Evolutionary conservation across 2,113 vertebrate genomes (phyloP), one percentile per base, ranked within the genome.

Genomic region (Zosterops hypoxanthus): DNA sequence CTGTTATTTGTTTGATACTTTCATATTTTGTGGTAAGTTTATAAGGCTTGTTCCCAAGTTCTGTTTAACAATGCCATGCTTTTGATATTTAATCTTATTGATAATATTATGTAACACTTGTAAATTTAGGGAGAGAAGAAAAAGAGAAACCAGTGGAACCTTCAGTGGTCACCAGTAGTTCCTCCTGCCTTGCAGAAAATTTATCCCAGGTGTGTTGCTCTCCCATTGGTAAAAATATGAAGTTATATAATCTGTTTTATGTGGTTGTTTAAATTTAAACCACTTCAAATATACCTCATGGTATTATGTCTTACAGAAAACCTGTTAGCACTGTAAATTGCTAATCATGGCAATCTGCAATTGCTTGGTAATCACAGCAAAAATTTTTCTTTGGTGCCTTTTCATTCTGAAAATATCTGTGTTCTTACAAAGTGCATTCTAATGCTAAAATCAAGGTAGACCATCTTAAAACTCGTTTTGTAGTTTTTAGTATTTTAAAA

Each of bases 81-180:
- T 70, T 94, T 59, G 75, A 46, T 81, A 66, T 70, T 47, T 96
- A 14, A 85, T 72, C 77, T 39, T 68, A 25, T 14, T 93, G 78
- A 70, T 61, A 57, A 79, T 83, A 42, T 90, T 92, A 68, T 89
- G 52, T 52, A 92, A 68, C 57, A 81, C 56, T 49, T 94, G 18
- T 96, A 95, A 86, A 97, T 81, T 63, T 92, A 98, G 98, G 84
- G 93, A 91, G 86, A 90, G 86, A 94, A 95, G 97, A 96, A 73
- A 96, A 83, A 95, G 94, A 96, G 79, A 94, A 71, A 68, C 39
- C 72, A 66, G 3, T 59, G 78, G 91, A 88, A 34, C n/a, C 65
- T 70, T 26, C 95, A 91, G 88, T 79, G 26, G 52, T 94, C 82
- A 63, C 78, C 86, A 96, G 29, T 86, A 85, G 77, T 83, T 95